A percentile compares a stretch with the other conserved stretches of the same genome.
These are phyloP conservation scores for Drosophila neotestacea DNA, from an alignment of 2,888 invertebrate species.

Conservation along the genomic window DNA sequence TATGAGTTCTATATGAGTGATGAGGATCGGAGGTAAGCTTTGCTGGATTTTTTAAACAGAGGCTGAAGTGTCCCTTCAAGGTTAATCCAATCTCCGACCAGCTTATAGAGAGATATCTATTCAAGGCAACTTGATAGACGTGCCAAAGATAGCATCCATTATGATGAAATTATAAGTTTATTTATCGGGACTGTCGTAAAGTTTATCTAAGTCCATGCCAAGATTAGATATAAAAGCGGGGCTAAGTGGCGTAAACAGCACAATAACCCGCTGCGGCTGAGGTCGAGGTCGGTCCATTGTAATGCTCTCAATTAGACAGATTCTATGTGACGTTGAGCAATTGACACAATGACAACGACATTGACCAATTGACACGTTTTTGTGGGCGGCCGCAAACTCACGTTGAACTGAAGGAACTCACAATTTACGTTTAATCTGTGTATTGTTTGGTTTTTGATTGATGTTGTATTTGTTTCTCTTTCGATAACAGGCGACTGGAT, in stretches of 20 bases:
- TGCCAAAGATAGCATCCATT: conserved; percentile 31
- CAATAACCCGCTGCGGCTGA: conserved; percentile 32
- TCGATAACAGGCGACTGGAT: conserved; percentile 91
- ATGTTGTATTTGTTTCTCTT: conserved; percentile 14
- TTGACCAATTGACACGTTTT: conserved; percentile 75
- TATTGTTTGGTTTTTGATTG: conserved; percentile 4
- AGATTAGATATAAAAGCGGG: conserved; percentile 62
- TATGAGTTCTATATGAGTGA: conserved; percentile 81
- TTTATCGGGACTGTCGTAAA: conserved; percentile 38
- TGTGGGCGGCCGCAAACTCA: conserved; percentile 19
- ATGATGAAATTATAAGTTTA: conserved; percentile 62
- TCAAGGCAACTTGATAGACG: conserved; percentile 5
- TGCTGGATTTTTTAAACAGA: not conserved
- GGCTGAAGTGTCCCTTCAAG: not conserved
- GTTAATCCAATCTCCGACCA: conserved; percentile 11
- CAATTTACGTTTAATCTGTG: not conserved
- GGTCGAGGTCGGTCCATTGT: conserved; percentile 48
- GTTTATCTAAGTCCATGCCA: conserved; percentile 36
- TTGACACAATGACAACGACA: conserved; percentile 62
- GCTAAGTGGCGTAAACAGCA: conserved; percentile 41
- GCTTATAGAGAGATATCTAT: not conserved
- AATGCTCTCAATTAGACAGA: conserved; percentile 58
- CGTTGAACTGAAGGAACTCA: conserved; percentile 2
- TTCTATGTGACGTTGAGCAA: conserved; percentile 41
- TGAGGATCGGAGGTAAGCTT: conserved; percentile 79